A percentile compares a stretch with the other conserved stretches of the same genome.
Conservation (phyloP, 2,797 vertebrate species). For the Cirrhinus molitorella region DNA sequence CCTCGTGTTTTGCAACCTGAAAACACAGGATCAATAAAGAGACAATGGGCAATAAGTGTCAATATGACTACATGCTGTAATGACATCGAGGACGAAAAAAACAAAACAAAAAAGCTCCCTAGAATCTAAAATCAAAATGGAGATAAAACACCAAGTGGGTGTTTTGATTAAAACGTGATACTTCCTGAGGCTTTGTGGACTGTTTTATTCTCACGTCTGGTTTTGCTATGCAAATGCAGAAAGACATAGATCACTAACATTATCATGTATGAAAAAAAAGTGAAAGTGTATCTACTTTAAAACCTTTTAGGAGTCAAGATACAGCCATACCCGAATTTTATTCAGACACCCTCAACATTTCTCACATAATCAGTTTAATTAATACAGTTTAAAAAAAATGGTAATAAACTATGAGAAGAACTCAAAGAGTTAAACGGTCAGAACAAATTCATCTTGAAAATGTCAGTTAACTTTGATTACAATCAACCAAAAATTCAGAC, state of each 20-base stretch:
- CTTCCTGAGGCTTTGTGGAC: not conserved
- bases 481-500: too few relatives aligned
- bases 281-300: not conserved
- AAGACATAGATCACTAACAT: not conserved
- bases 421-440: too few relatives aligned
- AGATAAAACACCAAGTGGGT: not conserved
- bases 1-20: slow-evolving; percentile 30
- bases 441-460: too few relatives aligned
- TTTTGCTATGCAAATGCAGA: slow-evolving; percentile 5
- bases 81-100: not conserved
- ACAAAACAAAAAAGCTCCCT: not conserved
- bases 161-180: not conserved
- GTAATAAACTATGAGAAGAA: too few relatives aligned
- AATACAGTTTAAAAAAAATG: too few relatives aligned
- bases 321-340: too few relatives aligned
- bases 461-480: too few relatives aligned
- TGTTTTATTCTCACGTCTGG: not conserved
- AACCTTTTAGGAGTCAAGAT: not conserved
- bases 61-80: not conserved
- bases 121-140: not conserved
- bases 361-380: too few relatives aligned
- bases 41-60: not conserved
- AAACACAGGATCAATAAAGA: slow-evolving; percentile 36
- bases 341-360: too few relatives aligned
- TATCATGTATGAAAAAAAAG: not conserved